Conservation (phyloP, 2,888 invertebrate genomes). For the Isotomurus palustris region DNA sequence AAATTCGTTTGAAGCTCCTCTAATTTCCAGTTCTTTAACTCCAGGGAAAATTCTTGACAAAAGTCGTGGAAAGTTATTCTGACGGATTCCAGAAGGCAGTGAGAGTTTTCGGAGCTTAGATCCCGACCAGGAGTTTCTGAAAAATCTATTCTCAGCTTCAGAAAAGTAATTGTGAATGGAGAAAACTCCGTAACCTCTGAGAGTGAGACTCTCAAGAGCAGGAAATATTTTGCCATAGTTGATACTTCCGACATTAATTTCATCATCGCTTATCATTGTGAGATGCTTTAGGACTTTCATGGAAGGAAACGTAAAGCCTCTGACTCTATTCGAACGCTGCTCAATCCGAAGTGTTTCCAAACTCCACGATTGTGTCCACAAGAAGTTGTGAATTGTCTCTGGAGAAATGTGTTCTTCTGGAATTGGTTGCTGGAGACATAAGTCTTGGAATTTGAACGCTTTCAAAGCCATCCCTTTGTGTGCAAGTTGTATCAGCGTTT, state of each 20-base stretch:
- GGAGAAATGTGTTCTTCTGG: slow-evolving; percentile 16
- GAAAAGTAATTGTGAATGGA: slow-evolving; percentile 18
- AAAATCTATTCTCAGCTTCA: slow-evolving; percentile 9
- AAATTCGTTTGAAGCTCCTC: slow-evolving; percentile 29
- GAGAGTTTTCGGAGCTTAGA: slow-evolving; percentile 15
- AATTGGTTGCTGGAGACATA: slow-evolving; percentile 25
- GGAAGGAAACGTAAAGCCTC: slow-evolving; percentile 20
- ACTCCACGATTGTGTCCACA: slow-evolving; percentile 18
- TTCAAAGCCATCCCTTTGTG: slow-evolving; percentile 25
- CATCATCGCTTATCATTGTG: slow-evolving; percentile 20
- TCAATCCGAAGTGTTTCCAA: slow-evolving; percentile 26
- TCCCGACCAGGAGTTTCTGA: too few relatives aligned
- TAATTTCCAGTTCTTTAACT: slow-evolving; percentile 27
- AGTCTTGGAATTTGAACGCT: slow-evolving; percentile 29
- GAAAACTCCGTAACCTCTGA: slow-evolving; percentile 26
- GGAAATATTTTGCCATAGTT: slow-evolving; percentile 18
- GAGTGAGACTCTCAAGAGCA: slow-evolving; percentile 19
- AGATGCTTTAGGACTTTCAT: slow-evolving; percentile 25
- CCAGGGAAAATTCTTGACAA: slow-evolving; percentile 28
- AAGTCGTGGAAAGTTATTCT: slow-evolving; percentile 22
- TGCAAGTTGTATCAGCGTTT: slow-evolving; percentile 21
- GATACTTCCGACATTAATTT: slow-evolving; percentile 21
- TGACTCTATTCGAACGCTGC: slow-evolving; percentile 29
- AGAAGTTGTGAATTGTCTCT: slow-evolving; percentile 18
- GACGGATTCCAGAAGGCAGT: slow-evolving; percentile 28